Evolutionary conservation across 2,888 invertebrate genomes (phyloP).

Genomic region (Drosophila lutescens): DNA sequence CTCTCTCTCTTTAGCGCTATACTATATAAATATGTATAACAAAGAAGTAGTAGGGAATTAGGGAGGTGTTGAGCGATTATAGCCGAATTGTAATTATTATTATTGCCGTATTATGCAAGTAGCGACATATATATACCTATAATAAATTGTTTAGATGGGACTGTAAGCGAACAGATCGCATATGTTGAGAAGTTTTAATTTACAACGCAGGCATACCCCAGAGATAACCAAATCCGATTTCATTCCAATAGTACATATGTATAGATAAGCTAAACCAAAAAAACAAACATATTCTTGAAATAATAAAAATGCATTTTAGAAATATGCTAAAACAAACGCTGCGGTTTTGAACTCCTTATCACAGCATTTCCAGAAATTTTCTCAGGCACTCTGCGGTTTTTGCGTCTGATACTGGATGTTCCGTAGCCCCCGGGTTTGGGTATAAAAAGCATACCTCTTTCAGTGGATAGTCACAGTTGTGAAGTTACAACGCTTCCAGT

Average conservation of each 20-base stretch:
- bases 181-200: conserved; percentile 17
- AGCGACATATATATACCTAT: conserved; percentile 35
- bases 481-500: conserved; percentile 29
- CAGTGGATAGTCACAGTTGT: conserved; percentile 60
- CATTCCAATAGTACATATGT: conserved; percentile 63
- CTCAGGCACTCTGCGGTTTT: conserved; percentile 26
- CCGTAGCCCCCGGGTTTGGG: neutral
- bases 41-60: conserved; percentile 15
- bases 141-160: conserved; percentile 35
- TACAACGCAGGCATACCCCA: conserved; percentile 9
- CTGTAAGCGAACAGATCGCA: neutral
- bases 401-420: conserved; percentile 27
- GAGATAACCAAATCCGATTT: conserved; percentile 62
- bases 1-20: conserved; percentile 20
- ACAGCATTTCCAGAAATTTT: conserved; percentile 1
- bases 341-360: conserved; percentile 62
- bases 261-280: conserved; percentile 47
- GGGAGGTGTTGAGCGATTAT: conserved; percentile 32
- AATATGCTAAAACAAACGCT: conserved; percentile 55
- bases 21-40: conserved; percentile 13
- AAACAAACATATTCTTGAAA: conserved; percentile 50
- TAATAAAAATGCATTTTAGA: conserved; percentile 76
- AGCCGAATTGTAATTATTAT: conserved; percentile 46
- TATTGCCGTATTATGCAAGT: conserved; percentile 40
- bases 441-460: conserved; percentile 54